Conservation (phyloP, 2,113 vertebrate species). For the Choloepus hoffmanni region DNA sequence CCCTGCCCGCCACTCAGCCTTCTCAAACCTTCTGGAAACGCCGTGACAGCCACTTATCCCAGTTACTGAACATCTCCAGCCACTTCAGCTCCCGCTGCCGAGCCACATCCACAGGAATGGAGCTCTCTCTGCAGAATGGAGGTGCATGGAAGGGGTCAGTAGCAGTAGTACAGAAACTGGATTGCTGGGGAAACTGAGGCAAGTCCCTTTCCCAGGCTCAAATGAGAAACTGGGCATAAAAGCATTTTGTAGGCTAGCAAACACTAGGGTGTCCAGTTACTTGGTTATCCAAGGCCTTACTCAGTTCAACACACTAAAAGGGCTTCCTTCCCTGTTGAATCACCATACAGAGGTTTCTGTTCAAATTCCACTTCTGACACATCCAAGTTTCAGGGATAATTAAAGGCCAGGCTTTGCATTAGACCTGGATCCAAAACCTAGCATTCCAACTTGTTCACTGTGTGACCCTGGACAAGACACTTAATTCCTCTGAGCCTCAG, state of each 20-base stretch:
- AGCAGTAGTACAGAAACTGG: neutral
- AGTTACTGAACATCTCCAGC: constrained; percentile 94
- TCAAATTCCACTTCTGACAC: constrained; percentile 44
- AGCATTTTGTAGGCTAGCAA: constrained; percentile 11
- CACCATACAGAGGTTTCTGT: neutral
- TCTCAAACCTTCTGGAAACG: constrained; percentile 93
- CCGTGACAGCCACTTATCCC: constrained; percentile 95
- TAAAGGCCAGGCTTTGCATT: constrained; percentile 42
- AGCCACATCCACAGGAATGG: constrained; percentile 91
- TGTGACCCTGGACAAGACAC: constrained; percentile 55
- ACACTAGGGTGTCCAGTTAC: neutral
- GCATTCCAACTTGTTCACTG: constrained; percentile 24
- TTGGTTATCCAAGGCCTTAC: neutral
- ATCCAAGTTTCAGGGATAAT: constrained; percentile 18
- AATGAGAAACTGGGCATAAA: constrained; percentile 29
- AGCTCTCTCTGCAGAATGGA: constrained; percentile 87
- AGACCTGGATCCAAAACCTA: constrained; percentile 21
- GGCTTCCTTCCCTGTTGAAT: neutral
- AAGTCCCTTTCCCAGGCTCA: neutral
- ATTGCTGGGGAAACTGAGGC: neutral
- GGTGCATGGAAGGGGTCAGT: constrained; percentile 49
- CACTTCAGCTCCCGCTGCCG: constrained; percentile 95
- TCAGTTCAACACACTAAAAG: neutral
- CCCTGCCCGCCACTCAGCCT: constrained; percentile 46
- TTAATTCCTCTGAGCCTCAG: constrained; percentile 45